Evolutionary conservation across 2,888 invertebrate genomes (phyloP).

Genomic region (Buathra laborator): DNA sequence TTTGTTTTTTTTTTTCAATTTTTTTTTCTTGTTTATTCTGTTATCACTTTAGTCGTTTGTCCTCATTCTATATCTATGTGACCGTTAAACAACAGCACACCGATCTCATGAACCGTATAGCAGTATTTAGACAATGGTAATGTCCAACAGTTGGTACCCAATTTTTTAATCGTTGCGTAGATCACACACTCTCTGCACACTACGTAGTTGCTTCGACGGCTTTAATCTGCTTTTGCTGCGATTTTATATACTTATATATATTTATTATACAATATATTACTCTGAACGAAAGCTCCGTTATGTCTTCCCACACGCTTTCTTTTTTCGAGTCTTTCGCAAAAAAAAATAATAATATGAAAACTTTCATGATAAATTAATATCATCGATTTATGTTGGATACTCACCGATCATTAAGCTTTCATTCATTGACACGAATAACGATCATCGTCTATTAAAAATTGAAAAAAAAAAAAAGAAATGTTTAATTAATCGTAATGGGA

Average conservation of each 20-base stretch:
- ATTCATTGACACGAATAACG: conserved; percentile 36
- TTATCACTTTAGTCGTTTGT: conserved; percentile 48
- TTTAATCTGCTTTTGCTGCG: conserved; percentile 61
- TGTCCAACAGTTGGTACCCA: conserved; percentile 84
- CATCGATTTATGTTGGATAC: not conserved
- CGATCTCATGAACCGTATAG: conserved; percentile 71
- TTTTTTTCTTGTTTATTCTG: conserved; percentile 2
- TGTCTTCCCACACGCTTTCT: conserved; percentile 9
- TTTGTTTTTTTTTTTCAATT: conserved; percentile 2
- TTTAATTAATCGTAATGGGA: not conserved
- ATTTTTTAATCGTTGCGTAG: conserved; percentile 78
- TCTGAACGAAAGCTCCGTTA: conserved; percentile 43
- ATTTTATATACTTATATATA: conserved; percentile 3
- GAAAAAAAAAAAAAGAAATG: not conserved
- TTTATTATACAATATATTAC: conserved; percentile 22
- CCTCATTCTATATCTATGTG: conserved; percentile 59
- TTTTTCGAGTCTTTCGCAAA: not conserved
- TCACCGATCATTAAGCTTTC: conserved; percentile 8
- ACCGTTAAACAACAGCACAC: conserved; percentile 65
- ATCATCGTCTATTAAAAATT: conserved; percentile 51
- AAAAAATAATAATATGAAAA: not conserved
- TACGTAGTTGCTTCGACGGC: conserved; percentile 81
- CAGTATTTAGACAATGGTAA: conserved; percentile 85
- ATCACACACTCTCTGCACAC: conserved; percentile 68
- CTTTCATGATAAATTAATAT: not conserved